These are phyloP conservation scores for Ptychoptera contaminata DNA, from an alignment of 2,888 invertebrate genomes.

Conservation along the genomic window DNA sequence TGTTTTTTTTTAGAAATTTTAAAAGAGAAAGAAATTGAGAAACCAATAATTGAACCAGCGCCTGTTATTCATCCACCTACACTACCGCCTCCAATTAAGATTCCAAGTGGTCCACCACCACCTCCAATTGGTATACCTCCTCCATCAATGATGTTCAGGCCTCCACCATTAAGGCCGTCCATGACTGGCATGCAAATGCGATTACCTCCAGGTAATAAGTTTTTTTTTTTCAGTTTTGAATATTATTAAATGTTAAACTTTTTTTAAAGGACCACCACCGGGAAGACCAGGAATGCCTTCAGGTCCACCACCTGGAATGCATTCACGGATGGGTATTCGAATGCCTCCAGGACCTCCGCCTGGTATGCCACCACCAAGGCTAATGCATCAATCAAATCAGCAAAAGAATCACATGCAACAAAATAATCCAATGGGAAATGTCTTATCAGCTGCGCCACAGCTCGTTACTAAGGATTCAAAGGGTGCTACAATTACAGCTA, in stretches of 20 bases:
- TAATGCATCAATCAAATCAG: conserved; percentile 30
- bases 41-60: background rate
- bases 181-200: conserved; percentile 31
- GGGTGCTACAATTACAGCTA: conserved; percentile 77
- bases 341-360: conserved; percentile 52
- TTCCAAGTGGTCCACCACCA: conserved; percentile 35
- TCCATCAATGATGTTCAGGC: conserved; percentile 36
- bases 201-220: conserved; percentile 32
- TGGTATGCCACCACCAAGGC: conserved; percentile 38
- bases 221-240: conserved; percentile 11
- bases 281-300: conserved; percentile 42
- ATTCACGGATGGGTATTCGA: conserved; percentile 39
- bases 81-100: conserved; percentile 19
- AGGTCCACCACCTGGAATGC: conserved; percentile 42
- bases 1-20: background rate
- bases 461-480: conserved; percentile 54
- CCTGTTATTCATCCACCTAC: conserved; percentile 11
- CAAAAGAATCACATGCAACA: conserved; percentile 14
- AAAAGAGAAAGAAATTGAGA: background rate
- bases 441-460: conserved; percentile 68
- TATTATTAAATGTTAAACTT: conserved; percentile 8
- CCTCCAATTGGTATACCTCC: conserved; percentile 35
- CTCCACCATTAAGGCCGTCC: conserved; percentile 38
- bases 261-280: conserved; percentile 37
- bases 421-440: conserved; percentile 38